Evolutionary conservation across 37 sponge, comb jelly and placozoan genomes (phyloP).

Genomic region (Corticium candelabrum): DNA sequence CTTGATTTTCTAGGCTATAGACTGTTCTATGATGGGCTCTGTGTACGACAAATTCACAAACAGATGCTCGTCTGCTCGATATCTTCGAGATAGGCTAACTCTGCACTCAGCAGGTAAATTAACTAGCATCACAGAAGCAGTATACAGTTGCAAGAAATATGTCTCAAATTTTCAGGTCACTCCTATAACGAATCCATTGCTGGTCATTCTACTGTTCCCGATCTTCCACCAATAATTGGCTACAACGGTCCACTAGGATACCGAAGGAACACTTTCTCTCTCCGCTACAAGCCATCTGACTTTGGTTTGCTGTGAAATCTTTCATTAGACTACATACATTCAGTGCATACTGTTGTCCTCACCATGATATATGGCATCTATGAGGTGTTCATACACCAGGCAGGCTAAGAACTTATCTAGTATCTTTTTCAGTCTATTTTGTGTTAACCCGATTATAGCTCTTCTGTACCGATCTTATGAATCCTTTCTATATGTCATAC

Average conservation of each 20-base stretch:
- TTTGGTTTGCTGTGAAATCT: neutral
- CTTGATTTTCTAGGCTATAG: too few relatives aligned
- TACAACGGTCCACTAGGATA: slow-evolving; percentile 1
- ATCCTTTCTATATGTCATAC: too few relatives aligned
- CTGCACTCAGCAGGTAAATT: neutral
- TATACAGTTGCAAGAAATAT: neutral
- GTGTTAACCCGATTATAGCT: too few relatives aligned
- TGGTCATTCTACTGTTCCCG: neutral
- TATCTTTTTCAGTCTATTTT: too few relatives aligned
- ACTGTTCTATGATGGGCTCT: neutral
- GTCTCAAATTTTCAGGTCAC: neutral
- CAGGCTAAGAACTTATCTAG: too few relatives aligned
- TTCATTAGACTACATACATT: too few relatives aligned
- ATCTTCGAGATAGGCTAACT: neutral
- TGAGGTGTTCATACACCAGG: too few relatives aligned
- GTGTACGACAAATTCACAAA: neutral
- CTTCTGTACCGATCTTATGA: too few relatives aligned
- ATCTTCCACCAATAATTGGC: neutral
- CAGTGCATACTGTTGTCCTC: too few relatives aligned
- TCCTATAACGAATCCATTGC: neutral
- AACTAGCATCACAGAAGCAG: neutral
- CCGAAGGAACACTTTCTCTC: neutral
- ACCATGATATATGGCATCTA: too few relatives aligned
- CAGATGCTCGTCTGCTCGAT: neutral
- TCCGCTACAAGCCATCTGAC: neutral